Conservation (phyloP, 2,113 vertebrate genomes). For the Sphyrna mokarran region DNA sequence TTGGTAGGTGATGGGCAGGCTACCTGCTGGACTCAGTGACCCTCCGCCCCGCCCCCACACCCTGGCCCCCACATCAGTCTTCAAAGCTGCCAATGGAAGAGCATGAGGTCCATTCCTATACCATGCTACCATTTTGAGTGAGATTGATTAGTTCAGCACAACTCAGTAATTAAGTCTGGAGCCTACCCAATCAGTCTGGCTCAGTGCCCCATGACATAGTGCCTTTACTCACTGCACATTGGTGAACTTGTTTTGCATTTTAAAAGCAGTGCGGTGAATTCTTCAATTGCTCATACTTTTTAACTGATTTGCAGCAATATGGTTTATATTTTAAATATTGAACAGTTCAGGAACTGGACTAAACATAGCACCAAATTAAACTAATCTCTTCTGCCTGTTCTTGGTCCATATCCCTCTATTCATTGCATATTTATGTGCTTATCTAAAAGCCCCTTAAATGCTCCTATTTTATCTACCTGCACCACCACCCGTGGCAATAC, state of each 20-base stretch:
- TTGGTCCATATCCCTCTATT: too few species aligned
- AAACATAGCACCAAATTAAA: too few species aligned
- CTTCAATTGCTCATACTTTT: neutral
- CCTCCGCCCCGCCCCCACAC: too few species aligned
- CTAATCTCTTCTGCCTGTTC: too few species aligned
- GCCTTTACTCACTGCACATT: neutral
- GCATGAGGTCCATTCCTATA: neutral
- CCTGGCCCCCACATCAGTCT: too few species aligned
- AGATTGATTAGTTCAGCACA: neutral
- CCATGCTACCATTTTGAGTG: neutral
- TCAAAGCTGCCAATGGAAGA: neutral
- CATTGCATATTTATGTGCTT: too few species aligned
- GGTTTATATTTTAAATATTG: neutral
- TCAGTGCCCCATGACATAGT: neutral
- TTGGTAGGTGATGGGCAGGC: neutral
- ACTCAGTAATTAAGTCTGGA: neutral
- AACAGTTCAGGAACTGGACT: too few species aligned
- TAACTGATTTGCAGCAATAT: neutral
- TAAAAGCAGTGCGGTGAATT: neutral
- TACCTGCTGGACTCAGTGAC: neutral
- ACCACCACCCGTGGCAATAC: too few species aligned
- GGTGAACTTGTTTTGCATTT: neutral
- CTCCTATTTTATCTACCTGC: too few species aligned
- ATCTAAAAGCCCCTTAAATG: too few species aligned
- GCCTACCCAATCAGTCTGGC: neutral